A percentile compares a stretch with the other conserved stretches of the same genome.
These are phyloP conservation scores for Calycopis cecrops DNA, from an alignment of 1,140 invertebrate genomes.

Conservation along the genomic window DNA sequence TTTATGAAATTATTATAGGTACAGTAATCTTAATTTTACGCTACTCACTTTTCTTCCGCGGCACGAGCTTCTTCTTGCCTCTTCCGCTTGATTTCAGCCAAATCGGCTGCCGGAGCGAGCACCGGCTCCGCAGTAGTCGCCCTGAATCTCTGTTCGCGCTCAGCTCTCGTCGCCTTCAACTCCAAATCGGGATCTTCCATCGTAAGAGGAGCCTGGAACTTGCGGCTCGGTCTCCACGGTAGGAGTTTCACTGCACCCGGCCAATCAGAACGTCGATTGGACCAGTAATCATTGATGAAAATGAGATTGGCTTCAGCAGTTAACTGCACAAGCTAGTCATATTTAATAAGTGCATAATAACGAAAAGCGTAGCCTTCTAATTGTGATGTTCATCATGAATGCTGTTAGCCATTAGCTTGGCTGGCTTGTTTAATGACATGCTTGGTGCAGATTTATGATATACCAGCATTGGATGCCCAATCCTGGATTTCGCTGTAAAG, in stretches of 20 bases:
- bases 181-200: slow-evolving; percentile 75
- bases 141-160: slow-evolving; percentile 72
- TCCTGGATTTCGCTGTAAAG: not conserved
- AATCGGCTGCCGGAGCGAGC: slow-evolving; percentile 69
- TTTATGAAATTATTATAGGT: too few relatives aligned
- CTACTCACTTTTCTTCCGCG: slow-evolving; percentile 77
- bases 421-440: slow-evolving; percentile 8
- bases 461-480: not conserved
- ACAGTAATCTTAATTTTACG: not conserved
- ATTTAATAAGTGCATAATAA: slow-evolving; percentile 39
- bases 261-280: slow-evolving; percentile 33
- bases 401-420: slow-evolving; percentile 33
- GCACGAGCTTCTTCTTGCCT: slow-evolving; percentile 77
- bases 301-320: slow-evolving; percentile 34
- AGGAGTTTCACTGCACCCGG: slow-evolving; percentile 75
- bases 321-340: slow-evolving; percentile 37
- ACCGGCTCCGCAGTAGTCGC: slow-evolving; percentile 60
- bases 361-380: slow-evolving; percentile 42
- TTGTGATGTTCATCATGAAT: slow-evolving; percentile 39
- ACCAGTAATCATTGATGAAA: slow-evolving; percentile 41
- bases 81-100: slow-evolving; percentile 77
- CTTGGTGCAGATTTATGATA: not conserved
- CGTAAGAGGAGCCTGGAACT: slow-evolving; percentile 76
- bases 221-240: slow-evolving; percentile 78
- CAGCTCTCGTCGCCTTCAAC: slow-evolving; percentile 75